These are phyloP conservation scores for Morone chrysops DNA, from an alignment of 2,113 vertebrate species.

Conservation along the genomic window DNA sequence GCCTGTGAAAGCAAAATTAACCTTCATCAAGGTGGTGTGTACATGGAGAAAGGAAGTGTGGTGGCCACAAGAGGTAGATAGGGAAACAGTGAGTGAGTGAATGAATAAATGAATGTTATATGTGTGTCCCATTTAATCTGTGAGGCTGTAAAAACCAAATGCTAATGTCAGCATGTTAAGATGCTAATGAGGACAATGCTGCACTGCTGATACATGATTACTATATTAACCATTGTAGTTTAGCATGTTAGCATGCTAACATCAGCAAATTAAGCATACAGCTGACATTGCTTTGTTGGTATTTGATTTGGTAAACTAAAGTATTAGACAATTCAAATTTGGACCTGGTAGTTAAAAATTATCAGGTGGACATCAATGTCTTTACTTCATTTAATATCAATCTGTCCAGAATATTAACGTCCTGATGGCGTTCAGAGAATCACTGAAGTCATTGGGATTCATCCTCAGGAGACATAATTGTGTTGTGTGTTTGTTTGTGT, in stretches of 20 bases:
- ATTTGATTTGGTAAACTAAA: background rate
- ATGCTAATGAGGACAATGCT: too few species aligned
- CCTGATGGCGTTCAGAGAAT: background rate
- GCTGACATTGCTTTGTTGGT: background rate
- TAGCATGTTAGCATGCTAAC: background rate
- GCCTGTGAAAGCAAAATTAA: constrained; percentile 8
- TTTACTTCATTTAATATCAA: background rate
- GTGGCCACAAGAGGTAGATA: background rate
- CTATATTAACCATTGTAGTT: background rate
- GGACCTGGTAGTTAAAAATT: background rate
- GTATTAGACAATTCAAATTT: background rate
- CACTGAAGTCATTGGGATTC: too few species aligned
- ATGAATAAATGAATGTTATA: background rate
- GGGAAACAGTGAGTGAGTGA: background rate
- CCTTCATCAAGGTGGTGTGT: background rate
- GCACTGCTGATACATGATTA: background rate
- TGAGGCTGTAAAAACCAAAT: background rate
- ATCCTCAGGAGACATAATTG: background rate
- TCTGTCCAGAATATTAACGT: background rate
- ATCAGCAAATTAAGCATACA: background rate
- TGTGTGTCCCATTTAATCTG: background rate
- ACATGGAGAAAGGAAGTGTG: background rate
- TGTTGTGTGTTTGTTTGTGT: too few species aligned
- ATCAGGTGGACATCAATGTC: background rate
- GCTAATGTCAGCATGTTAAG: background rate